A percentile compares a stretch with the other conserved stretches of the same genome.
These are phyloP conservation scores for Sphaeramia orbicularis DNA, from an alignment of 2,797 vertebrate species.

Conservation along the genomic window DNA sequence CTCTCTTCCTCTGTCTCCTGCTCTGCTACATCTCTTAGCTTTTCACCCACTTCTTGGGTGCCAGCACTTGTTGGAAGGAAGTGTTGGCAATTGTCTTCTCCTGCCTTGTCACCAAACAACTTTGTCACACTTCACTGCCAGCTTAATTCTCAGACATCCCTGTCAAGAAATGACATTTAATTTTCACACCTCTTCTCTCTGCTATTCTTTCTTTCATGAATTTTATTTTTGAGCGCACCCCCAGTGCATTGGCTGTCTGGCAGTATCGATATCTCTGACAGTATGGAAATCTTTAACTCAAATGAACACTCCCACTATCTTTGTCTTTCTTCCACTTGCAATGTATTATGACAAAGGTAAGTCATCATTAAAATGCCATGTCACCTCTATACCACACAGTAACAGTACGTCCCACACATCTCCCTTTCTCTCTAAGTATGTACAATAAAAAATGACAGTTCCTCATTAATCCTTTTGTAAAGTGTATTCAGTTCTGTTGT, in stretches of 20 bases:
- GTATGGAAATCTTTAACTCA: constrained; percentile 66
- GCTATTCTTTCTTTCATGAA: constrained; percentile 73
- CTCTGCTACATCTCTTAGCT: constrained; percentile 65
- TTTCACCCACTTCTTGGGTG: constrained; percentile 68
- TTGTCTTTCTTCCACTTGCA: constrained; percentile 54
- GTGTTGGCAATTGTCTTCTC: constrained; percentile 85
- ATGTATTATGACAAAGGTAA: constrained; percentile 59
- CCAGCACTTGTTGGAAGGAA: constrained; percentile 80
- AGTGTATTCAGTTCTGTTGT: not conserved
- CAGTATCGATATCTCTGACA: constrained; percentile 78
- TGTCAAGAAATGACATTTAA: constrained; percentile 86
- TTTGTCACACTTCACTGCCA: constrained; percentile 85
- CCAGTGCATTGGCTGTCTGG: constrained; percentile 70
- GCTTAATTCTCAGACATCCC: constrained; percentile 83
- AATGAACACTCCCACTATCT: constrained; percentile 64
- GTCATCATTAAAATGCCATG: constrained; percentile 53
- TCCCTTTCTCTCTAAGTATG: not conserved
- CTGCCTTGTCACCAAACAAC: constrained; percentile 85
- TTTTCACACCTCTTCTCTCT: constrained; percentile 82
- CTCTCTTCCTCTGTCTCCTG: constrained; percentile 29
- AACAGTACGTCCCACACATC: not conserved
- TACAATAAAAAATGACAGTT: not conserved
- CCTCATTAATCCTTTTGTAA: not conserved
- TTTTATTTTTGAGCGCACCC: constrained; percentile 75
- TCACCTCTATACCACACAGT: constrained; percentile 31